phyloP scores from a whole-genome alignment of 1,140 invertebrate species.

The Brachionus paranguensis region DNA sequence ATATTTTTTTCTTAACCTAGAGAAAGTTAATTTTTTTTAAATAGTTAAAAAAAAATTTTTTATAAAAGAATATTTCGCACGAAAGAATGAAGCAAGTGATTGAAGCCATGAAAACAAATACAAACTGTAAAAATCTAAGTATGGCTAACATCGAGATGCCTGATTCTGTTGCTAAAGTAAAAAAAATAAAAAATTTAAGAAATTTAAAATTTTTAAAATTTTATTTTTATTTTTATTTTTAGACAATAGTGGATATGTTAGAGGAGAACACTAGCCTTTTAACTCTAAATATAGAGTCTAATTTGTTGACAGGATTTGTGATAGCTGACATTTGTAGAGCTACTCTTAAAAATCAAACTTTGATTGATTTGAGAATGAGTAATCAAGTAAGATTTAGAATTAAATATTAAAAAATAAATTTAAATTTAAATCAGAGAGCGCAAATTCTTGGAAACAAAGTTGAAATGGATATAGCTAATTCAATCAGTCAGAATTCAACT shows the following conservation, averaged over 20 bases:
- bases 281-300: slow-evolving; percentile 90
- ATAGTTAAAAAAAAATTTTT: too few relatives aligned
- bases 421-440: slow-evolving; percentile 65
- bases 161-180: slow-evolving; percentile 70
- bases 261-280: slow-evolving; percentile 77
- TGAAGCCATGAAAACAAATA: slow-evolving; percentile 78
- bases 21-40: too few relatives aligned
- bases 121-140: slow-evolving; percentile 79
- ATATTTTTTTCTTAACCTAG: neutral
- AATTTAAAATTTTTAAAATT: neutral
- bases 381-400: slow-evolving; percentile 73
- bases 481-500: slow-evolving; percentile 85
- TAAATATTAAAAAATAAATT: neutral
- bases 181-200: neutral
- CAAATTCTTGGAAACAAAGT: slow-evolving; percentile 90
- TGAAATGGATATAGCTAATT: slow-evolving; percentile 90
- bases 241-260: slow-evolving; percentile 64
- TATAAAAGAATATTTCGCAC: slow-evolving; percentile 83
- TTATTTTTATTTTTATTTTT: too few relatives aligned
- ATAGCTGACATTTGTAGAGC: slow-evolving; percentile 77
- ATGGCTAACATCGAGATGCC: slow-evolving; percentile 86
- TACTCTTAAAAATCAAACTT: slow-evolving; percentile 73
- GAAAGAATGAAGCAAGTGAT: slow-evolving; percentile 86
- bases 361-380: slow-evolving; percentile 85
- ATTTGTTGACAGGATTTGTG: slow-evolving; percentile 74